phyloP scores from a whole-genome alignment of 1,140 invertebrate genomes.

The Hestina assimilis region DNA sequence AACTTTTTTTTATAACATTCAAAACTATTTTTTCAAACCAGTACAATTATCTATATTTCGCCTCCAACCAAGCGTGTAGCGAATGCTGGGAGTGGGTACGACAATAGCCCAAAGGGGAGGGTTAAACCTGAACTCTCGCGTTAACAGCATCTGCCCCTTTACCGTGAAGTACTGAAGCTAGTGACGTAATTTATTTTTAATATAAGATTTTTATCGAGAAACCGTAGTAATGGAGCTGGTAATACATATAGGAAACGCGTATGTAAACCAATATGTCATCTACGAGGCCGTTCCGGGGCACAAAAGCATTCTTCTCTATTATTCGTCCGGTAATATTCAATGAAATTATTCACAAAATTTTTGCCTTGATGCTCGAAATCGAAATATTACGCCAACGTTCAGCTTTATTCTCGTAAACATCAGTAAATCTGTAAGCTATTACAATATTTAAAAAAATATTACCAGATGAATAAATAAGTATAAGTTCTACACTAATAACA shows the following conservation, averaged over 20 bases:
- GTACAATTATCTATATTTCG: no score
- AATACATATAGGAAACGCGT: conserved; percentile 30
- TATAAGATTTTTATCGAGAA: background rate
- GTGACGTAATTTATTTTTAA: background rate
- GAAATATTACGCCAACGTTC: conserved; percentile 16
- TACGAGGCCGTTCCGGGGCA: conserved; percentile 36
- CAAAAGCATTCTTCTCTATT: conserved; percentile 65
- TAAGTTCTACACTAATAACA: no score
- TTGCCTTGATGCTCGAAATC: conserved; percentile 38
- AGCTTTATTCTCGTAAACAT: conserved; percentile 7
- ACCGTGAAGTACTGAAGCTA: background rate
- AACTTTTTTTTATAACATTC: no score
- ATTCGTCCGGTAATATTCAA: conserved; percentile 57
- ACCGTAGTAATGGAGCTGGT: background rate
- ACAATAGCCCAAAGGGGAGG: no score
- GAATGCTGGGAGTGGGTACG: no score
- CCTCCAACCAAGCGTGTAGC: no score
- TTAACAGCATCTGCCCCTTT: background rate
- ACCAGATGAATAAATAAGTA: no score
- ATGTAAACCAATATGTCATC: conserved; percentile 57
- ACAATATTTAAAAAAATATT: no score
- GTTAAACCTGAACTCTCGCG: no score
- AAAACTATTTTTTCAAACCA: no score
- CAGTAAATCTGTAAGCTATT: background rate
- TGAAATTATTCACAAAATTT: conserved; percentile 57